Evolutionary conservation across 1,140 invertebrate species (phyloP).

Genomic region (Diachasma alloeum): DNA sequence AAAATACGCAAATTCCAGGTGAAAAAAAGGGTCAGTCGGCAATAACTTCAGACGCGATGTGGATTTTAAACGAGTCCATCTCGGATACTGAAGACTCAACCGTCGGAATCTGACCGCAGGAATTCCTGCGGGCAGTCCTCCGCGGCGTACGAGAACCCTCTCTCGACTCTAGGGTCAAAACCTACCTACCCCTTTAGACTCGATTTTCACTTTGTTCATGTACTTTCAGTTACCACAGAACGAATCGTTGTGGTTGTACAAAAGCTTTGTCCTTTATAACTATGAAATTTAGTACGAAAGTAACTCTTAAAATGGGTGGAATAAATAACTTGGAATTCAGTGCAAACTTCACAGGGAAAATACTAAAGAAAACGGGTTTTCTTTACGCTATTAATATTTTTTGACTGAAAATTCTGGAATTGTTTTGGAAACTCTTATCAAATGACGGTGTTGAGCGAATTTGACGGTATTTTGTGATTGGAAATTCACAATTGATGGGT

Average conservation of each 20-base stretch:
- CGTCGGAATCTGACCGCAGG: constrained; percentile 39
- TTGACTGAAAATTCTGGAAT: too few relatives aligned
- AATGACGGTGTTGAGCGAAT: too few relatives aligned
- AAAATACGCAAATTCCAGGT: neutral
- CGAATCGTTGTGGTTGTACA: neutral
- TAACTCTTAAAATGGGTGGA: neutral
- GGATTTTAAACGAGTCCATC: constrained; percentile 13
- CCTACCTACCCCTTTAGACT: constrained; percentile 30
- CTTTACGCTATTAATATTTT: too few relatives aligned
- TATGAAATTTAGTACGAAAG: neutral
- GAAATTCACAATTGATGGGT: too few relatives aligned
- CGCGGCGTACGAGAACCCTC: neutral
- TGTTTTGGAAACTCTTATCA: too few relatives aligned
- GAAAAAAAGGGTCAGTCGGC: neutral
- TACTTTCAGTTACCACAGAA: neutral
- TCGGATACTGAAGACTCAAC: constrained; percentile 13
- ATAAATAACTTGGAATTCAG: too few relatives aligned
- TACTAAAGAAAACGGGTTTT: too few relatives aligned
- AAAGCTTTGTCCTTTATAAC: neutral
- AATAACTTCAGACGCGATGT: neutral
- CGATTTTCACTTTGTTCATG: constrained; percentile 45
- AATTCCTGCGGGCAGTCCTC: constrained; percentile 43
- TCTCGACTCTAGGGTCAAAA: neutral
- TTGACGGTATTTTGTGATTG: too few relatives aligned
- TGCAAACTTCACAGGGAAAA: too few relatives aligned